These are phyloP conservation scores for Macropus fuliginosus DNA, from an alignment of 2,797 vertebrate species.

Conservation along the genomic window DNA sequence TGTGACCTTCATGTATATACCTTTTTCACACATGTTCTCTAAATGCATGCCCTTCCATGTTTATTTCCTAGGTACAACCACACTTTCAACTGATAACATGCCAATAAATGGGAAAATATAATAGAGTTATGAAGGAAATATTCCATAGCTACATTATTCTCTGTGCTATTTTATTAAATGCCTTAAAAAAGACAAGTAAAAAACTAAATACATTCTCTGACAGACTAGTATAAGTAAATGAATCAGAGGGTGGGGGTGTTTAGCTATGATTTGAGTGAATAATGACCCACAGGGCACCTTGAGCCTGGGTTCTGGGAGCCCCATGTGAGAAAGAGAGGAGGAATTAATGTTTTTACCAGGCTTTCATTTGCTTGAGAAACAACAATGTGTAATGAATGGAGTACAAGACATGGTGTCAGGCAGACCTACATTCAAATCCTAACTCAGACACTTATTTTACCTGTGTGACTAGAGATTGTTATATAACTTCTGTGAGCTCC, in stretches of 20 bases:
- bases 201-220: not conserved
- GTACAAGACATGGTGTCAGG: not conserved
- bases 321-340: not conserved
- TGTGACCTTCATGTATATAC: not conserved
- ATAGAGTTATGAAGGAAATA: not conserved
- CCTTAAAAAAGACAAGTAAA: not conserved
- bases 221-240: not conserved
- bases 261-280: not conserved
- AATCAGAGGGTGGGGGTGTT: not conserved
- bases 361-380: not conserved
- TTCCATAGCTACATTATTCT: not conserved
- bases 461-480: not conserved
- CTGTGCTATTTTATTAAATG: not conserved
- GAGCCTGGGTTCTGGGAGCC: not conserved
- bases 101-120: not conserved
- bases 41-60: not conserved
- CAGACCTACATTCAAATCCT: not conserved
- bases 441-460: not conserved
- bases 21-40: not conserved
- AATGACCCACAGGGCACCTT: not conserved
- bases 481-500: not conserved
- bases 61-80: too few relatives aligned
- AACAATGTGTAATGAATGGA: not conserved
- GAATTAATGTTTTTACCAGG: not conserved
- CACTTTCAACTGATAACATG: not conserved